Conservation (phyloP, 2,888 invertebrate species). For the Mimas tiliae region DNA sequence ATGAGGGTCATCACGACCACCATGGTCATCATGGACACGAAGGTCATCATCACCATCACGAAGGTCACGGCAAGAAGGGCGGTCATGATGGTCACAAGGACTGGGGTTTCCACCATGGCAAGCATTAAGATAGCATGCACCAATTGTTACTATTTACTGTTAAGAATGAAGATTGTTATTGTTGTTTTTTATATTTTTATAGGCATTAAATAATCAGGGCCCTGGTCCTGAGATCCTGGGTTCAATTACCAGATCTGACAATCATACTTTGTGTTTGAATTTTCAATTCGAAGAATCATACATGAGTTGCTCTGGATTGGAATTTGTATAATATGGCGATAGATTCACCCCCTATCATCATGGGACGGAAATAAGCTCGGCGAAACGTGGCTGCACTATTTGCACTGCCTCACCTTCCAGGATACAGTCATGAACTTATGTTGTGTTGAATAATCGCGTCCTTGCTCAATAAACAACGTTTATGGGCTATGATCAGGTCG, state of each 20-base stretch:
- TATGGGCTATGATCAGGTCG: no score
- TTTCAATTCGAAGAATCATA: no score
- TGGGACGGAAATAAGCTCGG: no score
- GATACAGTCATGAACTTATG: no score
- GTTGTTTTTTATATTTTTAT: not conserved
- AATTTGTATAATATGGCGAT: no score
- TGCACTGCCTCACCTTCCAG: no score
- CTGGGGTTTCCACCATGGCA: not conserved
- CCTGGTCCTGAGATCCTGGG: not conserved
- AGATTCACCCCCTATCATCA: no score
- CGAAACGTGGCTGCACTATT: no score
- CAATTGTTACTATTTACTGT: not conserved
- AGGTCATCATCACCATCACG: not conserved
- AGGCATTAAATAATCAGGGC: not conserved
- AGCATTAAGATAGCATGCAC: not conserved
- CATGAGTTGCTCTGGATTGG: no score
- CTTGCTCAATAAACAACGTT: no score
- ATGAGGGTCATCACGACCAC: not conserved
- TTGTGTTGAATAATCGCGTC: no score
- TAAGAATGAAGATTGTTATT: not conserved
- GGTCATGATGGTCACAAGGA: not conserved
- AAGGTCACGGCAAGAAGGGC: not conserved
- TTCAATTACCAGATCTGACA: not conserved
- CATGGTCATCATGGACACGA: not conserved
- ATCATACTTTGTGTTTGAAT: not conserved